Evolutionary conservation across 2,888 invertebrate genomes (phyloP), one percentile per base, ranked within the genome.

Genomic region (Lasius platythorax): DNA sequence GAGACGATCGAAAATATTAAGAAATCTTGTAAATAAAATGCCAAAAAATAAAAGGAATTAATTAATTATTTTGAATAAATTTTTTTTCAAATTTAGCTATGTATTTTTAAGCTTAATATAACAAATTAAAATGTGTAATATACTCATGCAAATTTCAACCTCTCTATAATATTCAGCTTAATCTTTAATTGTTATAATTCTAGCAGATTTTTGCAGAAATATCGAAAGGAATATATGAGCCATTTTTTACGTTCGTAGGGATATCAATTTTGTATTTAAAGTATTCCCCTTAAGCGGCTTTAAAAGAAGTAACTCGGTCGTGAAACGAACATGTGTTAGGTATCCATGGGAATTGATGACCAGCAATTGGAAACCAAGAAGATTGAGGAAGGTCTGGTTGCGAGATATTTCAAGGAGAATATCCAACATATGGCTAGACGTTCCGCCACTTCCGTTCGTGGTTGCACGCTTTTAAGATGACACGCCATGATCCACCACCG

Each of bases 351-450:
- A 82, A 86, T 90, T 87, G 86, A 90, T 87, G 78, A 28, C 68
- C 63, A 70, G 86, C 72, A 82, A 90, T 90, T 78, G 85, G 87
- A 88, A 61, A 73, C 85, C 74, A 70, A 53, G 70, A 84, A 84
- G 87, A 88, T 90, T 89, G 85, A 72, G 85, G 82, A 84, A 87
- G 88, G 87, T 86, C 85, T 89, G 86, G 89, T 76, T 40, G 82
- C 66, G 86, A 85, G 83, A 87, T 87, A 81, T 89, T 87, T 85
- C 84, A 73, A 87, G 76, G 68, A 86, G 88, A 89, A 87, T 85
- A 87, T 83, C 84, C 86, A 89, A 91, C 93, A 93, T 91, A 92
- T 93, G 92, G 93, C 88, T 72, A 87, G 86, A 90, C 88, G 88
- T 90, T 90, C 90, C 91, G 87, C 90, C 89, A 86, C 91, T 92